These are phyloP conservation scores for Campylomormyrus numenius DNA, from an alignment of 2,113 vertebrate genomes.

Conservation along the genomic window DNA sequence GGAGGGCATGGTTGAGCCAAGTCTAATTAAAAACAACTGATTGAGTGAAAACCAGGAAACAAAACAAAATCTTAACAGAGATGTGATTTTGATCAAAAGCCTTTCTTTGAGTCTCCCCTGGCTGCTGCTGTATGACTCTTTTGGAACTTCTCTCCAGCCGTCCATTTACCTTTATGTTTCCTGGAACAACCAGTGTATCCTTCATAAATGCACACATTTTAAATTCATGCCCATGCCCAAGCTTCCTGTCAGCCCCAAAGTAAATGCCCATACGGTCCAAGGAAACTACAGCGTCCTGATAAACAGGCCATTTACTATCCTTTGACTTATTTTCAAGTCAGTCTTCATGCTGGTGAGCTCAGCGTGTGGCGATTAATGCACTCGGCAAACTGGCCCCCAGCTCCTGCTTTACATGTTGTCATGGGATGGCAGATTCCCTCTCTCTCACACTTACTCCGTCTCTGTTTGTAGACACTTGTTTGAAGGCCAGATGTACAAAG, in stretches of 20 bases:
- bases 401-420: neutral
- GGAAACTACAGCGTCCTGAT: neutral
- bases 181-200: neutral
- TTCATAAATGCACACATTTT: slow-evolving; percentile 6
- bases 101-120: neutral
- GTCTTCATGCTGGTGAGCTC: slow-evolving; percentile 7
- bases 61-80: neutral
- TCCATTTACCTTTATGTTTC: neutral
- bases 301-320: slow-evolving; percentile 13
- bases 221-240: slow-evolving; percentile 2
- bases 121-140: neutral
- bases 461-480: neutral
- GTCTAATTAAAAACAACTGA: neutral
- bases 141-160: neutral
- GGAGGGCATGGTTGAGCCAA: neutral
- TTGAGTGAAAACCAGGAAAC: neutral
- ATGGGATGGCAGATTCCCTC: neutral
- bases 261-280: neutral
- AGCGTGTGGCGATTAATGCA: slow-evolving; percentile 1
- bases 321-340: slow-evolving; percentile 17
- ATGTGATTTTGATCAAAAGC: neutral
- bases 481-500: neutral
- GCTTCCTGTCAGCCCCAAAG: slow-evolving; percentile 6
- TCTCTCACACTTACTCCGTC: neutral
- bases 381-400: neutral